Percentiles rank a stretch among this genome's conserved stretches.
Conservation (phyloP, 2,797 vertebrate genomes). For the Todus mexicanus region DNA sequence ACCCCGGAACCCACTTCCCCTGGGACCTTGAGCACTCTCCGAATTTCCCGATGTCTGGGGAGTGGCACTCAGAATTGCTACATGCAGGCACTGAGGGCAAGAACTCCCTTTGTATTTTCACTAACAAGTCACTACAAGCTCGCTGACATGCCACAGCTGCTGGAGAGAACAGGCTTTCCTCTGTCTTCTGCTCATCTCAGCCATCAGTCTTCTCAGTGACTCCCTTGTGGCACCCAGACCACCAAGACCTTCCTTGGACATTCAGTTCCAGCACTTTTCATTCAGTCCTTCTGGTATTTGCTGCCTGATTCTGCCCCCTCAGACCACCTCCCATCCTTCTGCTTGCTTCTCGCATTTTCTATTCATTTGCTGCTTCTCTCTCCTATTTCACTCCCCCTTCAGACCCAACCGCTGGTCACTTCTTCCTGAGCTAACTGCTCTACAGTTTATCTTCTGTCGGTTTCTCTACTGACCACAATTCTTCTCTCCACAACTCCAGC, state of each 20-base stretch:
- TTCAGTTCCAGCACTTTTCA: background rate
- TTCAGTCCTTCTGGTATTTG: background rate
- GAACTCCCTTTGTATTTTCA: background rate
- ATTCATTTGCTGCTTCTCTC: background rate
- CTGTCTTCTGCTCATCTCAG: background rate
- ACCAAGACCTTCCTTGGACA: background rate
- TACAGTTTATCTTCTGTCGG: background rate
- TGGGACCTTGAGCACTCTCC: background rate
- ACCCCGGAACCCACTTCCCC: background rate
- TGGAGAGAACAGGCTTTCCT: background rate
- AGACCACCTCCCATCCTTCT: background rate
- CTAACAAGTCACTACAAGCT: constrained; percentile 34
- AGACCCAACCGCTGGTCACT: background rate
- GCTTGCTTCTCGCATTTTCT: background rate
- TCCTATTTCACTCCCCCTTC: background rate
- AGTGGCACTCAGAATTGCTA: constrained; percentile 4
- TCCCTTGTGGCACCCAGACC: background rate
- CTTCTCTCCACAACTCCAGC: background rate
- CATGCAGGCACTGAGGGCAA: background rate
- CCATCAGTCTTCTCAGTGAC: background rate
- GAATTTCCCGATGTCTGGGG: background rate
- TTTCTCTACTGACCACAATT: background rate
- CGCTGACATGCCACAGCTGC: background rate
- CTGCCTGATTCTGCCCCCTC: background rate
- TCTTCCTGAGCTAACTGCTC: background rate